phyloP scores from a whole-genome alignment of 2,797 vertebrate genomes.

The Halcyon chelicuti region DNA sequence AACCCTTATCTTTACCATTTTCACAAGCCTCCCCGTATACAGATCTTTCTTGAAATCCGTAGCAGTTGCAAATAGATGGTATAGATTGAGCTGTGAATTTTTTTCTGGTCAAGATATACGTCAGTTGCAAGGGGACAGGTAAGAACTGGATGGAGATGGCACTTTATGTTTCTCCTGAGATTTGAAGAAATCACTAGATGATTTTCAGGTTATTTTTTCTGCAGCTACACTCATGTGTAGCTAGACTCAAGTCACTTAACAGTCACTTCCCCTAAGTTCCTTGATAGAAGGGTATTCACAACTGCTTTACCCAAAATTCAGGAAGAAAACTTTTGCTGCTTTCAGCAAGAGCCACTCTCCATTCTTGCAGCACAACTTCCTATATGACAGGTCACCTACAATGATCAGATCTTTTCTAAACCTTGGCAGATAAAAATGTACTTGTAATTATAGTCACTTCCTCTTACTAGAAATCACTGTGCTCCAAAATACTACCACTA shows the following conservation, averaged over 20 bases:
- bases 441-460: background rate
- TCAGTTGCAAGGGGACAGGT: background rate
- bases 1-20: background rate
- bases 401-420: background rate
- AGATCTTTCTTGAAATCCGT: background rate
- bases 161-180: background rate
- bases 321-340: background rate
- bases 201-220: background rate
- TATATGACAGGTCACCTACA: background rate
- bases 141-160: background rate
- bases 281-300: background rate
- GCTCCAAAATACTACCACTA: background rate
- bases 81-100: fast-evolving
- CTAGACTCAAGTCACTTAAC: background rate
- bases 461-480: background rate
- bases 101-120: background rate
- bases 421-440: background rate
- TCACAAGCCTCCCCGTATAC: background rate
- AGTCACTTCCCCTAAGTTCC: background rate
- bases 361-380: background rate
- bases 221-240: background rate
- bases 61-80: background rate
- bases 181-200: background rate
- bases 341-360: background rate
- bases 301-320: background rate